phyloP scores from a whole-genome alignment of 2,797 vertebrate species.

The Ibycter americanus region DNA sequence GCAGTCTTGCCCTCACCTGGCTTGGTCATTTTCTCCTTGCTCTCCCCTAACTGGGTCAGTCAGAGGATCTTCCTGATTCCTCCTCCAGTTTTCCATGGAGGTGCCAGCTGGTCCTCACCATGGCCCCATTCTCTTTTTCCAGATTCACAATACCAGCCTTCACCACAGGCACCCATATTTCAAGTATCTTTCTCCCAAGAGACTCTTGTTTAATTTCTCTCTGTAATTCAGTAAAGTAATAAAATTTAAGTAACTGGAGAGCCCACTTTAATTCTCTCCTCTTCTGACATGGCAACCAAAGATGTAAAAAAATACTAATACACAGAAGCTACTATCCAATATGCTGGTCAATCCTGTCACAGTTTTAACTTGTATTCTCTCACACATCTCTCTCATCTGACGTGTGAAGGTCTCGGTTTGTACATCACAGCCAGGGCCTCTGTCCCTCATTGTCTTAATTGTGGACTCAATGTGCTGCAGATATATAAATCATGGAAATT shows the following conservation, averaged over 20 bases:
- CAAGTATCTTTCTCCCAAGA: background rate
- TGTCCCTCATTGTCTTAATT: conserved; percentile 51
- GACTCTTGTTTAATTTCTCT: background rate
- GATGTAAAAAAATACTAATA: background rate
- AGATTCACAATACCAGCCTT: background rate
- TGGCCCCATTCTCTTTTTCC: background rate
- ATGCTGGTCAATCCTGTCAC: background rate
- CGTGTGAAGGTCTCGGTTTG: conserved; percentile 4
- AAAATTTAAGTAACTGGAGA: background rate
- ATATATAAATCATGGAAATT: conserved; percentile 64
- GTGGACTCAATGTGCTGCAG: background rate
- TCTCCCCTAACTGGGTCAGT: background rate
- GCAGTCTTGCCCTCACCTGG: background rate
- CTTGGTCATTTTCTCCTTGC: background rate
- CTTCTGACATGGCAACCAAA: background rate
- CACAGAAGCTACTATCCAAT: background rate
- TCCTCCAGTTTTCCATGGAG: background rate
- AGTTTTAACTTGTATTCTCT: background rate
- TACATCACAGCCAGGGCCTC: conserved; percentile 2
- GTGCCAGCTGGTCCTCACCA: background rate
- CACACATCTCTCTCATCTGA: background rate
- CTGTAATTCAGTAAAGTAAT: background rate
- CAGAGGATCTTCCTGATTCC: background rate
- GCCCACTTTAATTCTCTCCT: background rate
- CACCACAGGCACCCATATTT: background rate